Conservation (phyloP, 2,113 vertebrate genomes). For the Mustela nigripes region DNA sequence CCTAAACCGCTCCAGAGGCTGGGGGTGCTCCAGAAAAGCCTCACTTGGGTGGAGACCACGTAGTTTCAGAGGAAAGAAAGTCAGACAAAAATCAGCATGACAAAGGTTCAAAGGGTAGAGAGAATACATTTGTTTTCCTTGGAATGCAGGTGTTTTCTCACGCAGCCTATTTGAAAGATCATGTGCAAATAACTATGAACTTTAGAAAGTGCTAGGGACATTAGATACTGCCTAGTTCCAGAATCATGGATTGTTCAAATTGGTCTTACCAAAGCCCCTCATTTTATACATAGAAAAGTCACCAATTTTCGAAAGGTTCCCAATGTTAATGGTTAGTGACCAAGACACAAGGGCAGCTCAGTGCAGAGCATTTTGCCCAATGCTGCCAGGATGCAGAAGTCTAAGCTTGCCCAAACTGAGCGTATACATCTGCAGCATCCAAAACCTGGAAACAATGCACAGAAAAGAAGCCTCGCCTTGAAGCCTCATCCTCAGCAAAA, state of each 20-base stretch:
- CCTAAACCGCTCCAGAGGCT: no score
- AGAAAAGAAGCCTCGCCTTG: not conserved
- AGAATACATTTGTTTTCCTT: not conserved
- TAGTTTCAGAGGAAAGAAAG: not conserved
- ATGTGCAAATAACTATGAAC: not conserved
- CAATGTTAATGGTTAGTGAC: not conserved
- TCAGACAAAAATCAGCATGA: not conserved
- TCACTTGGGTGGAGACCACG: not conserved
- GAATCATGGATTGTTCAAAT: not conserved
- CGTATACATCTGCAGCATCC: rapidly evolving
- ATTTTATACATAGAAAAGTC: not conserved
- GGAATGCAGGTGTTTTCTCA: not conserved
- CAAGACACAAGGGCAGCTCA: rapidly evolving
- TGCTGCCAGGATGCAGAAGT: no score
- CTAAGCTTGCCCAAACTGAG: not conserved
- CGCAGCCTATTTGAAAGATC: not conserved
- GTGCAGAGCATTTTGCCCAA: no score
- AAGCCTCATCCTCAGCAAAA: not conserved
- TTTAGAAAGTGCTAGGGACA: not conserved
- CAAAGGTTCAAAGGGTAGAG: not conserved
- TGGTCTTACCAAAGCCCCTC: not conserved
- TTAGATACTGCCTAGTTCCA: not conserved
- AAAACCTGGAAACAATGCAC: not conserved
- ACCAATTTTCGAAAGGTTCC: not conserved
- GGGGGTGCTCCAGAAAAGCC: not conserved